These are phyloP conservation scores for Passerculus sandwichensis DNA, from an alignment of 2,797 vertebrate genomes.

Conservation along the genomic window DNA sequence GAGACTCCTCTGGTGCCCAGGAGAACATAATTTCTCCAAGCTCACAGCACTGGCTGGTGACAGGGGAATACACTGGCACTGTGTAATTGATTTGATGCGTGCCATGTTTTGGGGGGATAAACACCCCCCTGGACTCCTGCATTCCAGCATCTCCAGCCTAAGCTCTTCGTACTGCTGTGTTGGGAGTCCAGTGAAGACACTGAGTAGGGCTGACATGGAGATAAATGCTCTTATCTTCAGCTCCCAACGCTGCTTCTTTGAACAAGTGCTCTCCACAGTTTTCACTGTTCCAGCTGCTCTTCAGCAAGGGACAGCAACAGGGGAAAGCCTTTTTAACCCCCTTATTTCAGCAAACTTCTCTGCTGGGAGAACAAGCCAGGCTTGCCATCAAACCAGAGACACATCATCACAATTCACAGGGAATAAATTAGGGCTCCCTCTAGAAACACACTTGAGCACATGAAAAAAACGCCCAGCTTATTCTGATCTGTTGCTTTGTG, in stretches of 20 bases:
- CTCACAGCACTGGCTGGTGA: background rate
- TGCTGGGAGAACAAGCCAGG: background rate
- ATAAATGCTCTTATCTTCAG: conserved; percentile 53
- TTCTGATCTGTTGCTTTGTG: background rate
- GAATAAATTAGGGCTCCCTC: background rate
- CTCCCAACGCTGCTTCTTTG: background rate
- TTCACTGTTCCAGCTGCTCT: background rate
- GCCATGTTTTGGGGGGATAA: background rate
- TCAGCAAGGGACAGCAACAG: background rate
- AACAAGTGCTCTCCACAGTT: background rate
- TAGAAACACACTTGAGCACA: background rate
- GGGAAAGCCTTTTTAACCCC: background rate
- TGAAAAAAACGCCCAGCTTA: background rate
- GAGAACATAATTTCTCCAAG: background rate
- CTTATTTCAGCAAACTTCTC: background rate
- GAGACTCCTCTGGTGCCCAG: background rate
- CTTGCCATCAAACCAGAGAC: background rate
- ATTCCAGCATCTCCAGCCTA: background rate
- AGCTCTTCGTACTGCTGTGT: background rate
- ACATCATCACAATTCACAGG: background rate
- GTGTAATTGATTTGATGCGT: conserved; percentile 31
- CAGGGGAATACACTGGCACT: background rate
- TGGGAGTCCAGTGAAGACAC: conserved; percentile 5
- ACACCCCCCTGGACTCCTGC: background rate
- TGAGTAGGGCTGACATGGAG: conserved; percentile 11